These are phyloP conservation scores for Abrostola tripartita DNA, from an alignment of 2,888 invertebrate genomes.

Conservation along the genomic window DNA sequence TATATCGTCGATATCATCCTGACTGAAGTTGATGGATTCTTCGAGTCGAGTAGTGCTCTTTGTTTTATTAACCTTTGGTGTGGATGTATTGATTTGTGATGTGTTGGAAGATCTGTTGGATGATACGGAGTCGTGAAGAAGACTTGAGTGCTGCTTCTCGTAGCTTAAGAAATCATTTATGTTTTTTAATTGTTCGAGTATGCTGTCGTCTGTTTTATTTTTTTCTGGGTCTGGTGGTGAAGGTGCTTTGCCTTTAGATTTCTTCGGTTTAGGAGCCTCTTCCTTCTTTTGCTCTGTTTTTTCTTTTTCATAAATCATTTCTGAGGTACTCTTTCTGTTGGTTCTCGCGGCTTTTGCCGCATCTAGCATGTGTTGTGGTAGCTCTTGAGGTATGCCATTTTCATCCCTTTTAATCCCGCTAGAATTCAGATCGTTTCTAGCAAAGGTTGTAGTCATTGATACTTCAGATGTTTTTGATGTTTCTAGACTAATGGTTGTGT, in stretches of 20 bases:
- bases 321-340: slow-evolving; percentile 89
- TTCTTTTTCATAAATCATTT: slow-evolving; percentile 74
- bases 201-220: slow-evolving; percentile 85
- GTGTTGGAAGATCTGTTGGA: slow-evolving; percentile 63
- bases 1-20: slow-evolving; percentile 87
- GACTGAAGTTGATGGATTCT: slow-evolving; percentile 82
- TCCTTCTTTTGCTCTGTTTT: slow-evolving; percentile 73
- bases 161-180: slow-evolving; percentile 80
- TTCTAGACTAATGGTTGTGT: slow-evolving; percentile 70
- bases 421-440: slow-evolving; percentile 85
- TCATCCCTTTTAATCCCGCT: slow-evolving; percentile 89
- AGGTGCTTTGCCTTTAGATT: slow-evolving; percentile 92
- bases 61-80: slow-evolving; percentile 82
- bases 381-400: slow-evolving; percentile 90
- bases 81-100: slow-evolving; percentile 82
- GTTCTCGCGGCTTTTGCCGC: slow-evolving; percentile 91
- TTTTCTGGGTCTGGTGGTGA: slow-evolving; percentile 89
- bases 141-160: slow-evolving; percentile 81
- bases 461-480: slow-evolving; percentile 75
- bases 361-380: slow-evolving; percentile 91
- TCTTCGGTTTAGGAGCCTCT: slow-evolving; percentile 83
- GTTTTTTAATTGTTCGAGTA: slow-evolving; percentile 79
- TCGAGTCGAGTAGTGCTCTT: slow-evolving; percentile 76
- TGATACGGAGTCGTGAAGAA: slow-evolving; percentile 69
- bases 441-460: slow-evolving; percentile 70